Evolutionary conservation across 2,797 vertebrate species (phyloP).

Genomic region (Sebastes iracundus): DNA sequence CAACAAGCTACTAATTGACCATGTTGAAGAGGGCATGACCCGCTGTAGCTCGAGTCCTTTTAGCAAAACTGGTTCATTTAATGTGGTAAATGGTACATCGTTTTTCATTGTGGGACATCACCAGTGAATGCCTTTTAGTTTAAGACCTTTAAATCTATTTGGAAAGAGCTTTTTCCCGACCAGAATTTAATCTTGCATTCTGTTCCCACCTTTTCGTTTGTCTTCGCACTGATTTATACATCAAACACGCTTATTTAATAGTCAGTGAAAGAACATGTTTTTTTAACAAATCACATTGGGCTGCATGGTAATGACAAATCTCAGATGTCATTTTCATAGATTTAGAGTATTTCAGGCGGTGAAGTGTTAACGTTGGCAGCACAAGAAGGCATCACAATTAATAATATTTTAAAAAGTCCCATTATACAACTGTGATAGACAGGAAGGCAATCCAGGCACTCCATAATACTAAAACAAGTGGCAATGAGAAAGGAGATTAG

Average conservation of each 20-base stretch:
- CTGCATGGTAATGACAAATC: not conserved
- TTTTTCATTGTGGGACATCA: not conserved
- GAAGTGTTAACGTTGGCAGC: not conserved
- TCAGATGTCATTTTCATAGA: not conserved
- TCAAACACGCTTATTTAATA: not conserved
- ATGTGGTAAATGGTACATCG: not conserved
- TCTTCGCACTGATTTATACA: not conserved
- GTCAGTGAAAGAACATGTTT: not conserved
- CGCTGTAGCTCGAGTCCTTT: not conserved
- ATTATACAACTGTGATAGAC: not conserved
- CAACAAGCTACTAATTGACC: constrained; percentile 8
- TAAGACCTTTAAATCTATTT: not conserved
- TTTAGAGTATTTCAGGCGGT: not conserved
- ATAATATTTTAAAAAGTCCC: not conserved
- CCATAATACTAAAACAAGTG: too few species aligned
- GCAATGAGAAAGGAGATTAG: too few species aligned
- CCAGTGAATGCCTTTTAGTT: not conserved
- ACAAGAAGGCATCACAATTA: not conserved
- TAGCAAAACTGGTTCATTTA: not conserved
- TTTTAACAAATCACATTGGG: not conserved
- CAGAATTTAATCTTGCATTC: not conserved
- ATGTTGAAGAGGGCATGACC: constrained; percentile 4
- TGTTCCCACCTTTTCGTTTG: not conserved
- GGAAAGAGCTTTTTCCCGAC: not conserved
- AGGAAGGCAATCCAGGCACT: too few species aligned